phyloP scores from a whole-genome alignment of 1,140 invertebrate genomes.

The Zaprionus gabonicus region DNA sequence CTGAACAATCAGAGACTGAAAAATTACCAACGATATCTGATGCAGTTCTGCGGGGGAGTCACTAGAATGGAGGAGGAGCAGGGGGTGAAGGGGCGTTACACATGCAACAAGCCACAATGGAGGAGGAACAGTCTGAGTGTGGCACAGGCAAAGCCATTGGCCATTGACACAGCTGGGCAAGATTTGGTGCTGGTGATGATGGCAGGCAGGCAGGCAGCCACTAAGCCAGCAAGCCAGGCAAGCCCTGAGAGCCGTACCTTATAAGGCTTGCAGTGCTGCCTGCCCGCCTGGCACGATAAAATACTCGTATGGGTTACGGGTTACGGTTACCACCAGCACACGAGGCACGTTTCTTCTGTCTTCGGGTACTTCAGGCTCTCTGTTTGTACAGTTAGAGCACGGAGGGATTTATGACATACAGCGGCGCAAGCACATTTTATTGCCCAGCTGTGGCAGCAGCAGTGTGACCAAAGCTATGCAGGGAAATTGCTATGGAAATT shows the following conservation, averaged over 20 bases:
- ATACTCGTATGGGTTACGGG: constrained; percentile 41
- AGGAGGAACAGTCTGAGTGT: neutral
- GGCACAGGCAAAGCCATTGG: constrained; percentile 25
- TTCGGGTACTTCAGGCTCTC: constrained; percentile 4
- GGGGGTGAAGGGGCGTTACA: constrained; percentile 28
- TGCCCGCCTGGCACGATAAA: constrained; percentile 39
- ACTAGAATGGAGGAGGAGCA: neutral
- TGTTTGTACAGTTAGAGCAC: constrained; percentile 56
- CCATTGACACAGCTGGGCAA: constrained; percentile 73
- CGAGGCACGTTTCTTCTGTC: neutral
- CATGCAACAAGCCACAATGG: constrained; percentile 18
- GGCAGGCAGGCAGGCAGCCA: neutral
- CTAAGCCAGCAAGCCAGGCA: constrained; percentile 30
- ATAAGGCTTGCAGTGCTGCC: constrained; percentile 32
- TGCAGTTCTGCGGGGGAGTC: neutral
- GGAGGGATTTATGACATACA: constrained; percentile 48
- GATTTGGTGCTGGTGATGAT: neutral
- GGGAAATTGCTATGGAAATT: neutral
- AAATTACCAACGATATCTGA: constrained; percentile 72
- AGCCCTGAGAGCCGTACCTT: constrained; percentile 56
- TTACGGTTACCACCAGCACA: neutral
- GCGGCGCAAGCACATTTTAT: constrained; percentile 1
- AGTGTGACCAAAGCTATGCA: constrained; percentile 21
- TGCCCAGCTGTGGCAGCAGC: constrained; percentile 19
- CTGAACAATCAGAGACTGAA: constrained; percentile 67